Evolutionary conservation across 2,797 vertebrate genomes (phyloP), one percentile per base, ranked within the genome.

Genomic region (Morus bassanus): DNA sequence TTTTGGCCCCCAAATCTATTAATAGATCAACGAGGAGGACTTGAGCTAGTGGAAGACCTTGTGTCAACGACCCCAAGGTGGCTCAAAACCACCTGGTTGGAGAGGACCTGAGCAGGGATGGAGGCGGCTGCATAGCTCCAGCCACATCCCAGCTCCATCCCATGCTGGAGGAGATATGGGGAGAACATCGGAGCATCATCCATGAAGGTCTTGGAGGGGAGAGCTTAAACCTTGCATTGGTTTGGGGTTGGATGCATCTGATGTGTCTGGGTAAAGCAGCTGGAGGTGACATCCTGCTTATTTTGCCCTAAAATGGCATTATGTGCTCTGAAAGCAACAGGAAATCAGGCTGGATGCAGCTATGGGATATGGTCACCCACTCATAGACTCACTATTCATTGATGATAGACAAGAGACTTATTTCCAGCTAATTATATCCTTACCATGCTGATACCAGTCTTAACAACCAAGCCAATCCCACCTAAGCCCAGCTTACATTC

Each of bases 1-100:
- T 80, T 57, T 27, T 25, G 28, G 4, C 18, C 11, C 33, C 37
- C 59, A 56, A 2, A n/a, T 43, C 18, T 59, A 11, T 23, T 11
- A 30, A 17, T 0, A 31, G 41, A 80, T 30, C 43, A 50, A 69
- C 0, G 0, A 53, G 37, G 25, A 64, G n/a, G 53, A 28, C 37
- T 19, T 48, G 74, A 79, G 59, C 25, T 33, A 25, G 6, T 56
- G 35, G 27, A 83, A 50, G 41, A 17, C 6, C 56, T 43, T 11
- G 9, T 30, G 37, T 28, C 59, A 57, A 7, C 6, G 63, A 39
- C 7, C 57, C 37, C n/a, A 16, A 33, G 63, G 54, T 37, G 30
- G 11, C 53, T 67, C 46, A 65, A 35, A 81, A 11, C 30, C 18
- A 1, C 13, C 21, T 35, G 43, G 5, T 15, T 73, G 37, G 37